These are phyloP conservation scores for Acholoe squamosa DNA, from an alignment of 2,888 invertebrate genomes.

Conservation along the genomic window DNA sequence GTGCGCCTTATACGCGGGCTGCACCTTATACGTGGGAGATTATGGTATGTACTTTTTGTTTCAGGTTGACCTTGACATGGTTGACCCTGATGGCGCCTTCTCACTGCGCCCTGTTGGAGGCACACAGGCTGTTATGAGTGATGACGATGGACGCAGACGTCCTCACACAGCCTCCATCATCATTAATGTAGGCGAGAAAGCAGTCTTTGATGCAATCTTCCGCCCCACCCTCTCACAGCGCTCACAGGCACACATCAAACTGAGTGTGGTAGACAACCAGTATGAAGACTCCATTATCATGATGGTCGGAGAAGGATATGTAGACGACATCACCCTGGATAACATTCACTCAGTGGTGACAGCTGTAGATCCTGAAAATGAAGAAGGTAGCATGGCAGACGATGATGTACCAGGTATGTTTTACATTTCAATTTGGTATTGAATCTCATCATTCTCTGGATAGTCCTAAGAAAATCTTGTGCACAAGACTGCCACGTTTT, in stretches of 20 bases:
- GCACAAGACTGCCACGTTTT: too few species aligned
- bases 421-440: too few species aligned
- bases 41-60: too few species aligned
- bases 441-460: too few species aligned
- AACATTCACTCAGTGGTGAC: constrained; percentile 81
- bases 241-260: constrained; percentile 82
- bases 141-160: constrained; percentile 62
- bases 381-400: constrained; percentile 81
- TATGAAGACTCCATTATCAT: constrained; percentile 85
- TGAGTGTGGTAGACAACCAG: constrained; percentile 86
- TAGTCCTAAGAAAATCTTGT: too few species aligned
- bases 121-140: constrained; percentile 75
- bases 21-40: too few species aligned
- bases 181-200: constrained; percentile 79
- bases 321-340: constrained; percentile 84
- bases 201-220: constrained; percentile 79
- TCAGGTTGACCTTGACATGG: constrained; percentile 82
- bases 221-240: constrained; percentile 77
- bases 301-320: constrained; percentile 84
- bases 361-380: constrained; percentile 73
- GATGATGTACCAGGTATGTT: constrained; percentile 79
- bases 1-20: too few species aligned
- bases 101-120: constrained; percentile 75
- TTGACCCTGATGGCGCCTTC: constrained; percentile 82
- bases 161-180: constrained; percentile 82